A percentile compares a stretch with the other conserved stretches of the same genome.
phyloP scores from a whole-genome alignment of 2,888 invertebrate genomes.

The Megastigmus dorsalis region DNA sequence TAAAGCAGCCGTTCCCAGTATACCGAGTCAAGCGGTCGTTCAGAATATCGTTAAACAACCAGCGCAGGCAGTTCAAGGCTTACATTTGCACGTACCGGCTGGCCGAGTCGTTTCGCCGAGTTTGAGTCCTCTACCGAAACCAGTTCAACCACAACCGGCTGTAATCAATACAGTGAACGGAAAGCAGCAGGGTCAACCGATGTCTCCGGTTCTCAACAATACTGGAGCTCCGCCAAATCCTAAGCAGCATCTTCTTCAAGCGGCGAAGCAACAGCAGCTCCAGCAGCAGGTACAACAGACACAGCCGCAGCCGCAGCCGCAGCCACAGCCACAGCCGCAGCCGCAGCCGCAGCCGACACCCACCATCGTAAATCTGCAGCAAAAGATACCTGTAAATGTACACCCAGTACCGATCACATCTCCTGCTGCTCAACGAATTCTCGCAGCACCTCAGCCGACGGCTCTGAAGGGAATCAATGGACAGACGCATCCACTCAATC shows the following conservation, averaged over 20 bases:
- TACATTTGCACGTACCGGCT: conserved; percentile 68
- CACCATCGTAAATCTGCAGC: conserved; percentile 68
- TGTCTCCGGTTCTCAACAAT: conserved; percentile 69
- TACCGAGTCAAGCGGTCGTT: conserved; percentile 62
- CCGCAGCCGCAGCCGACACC: conserved; percentile 70
- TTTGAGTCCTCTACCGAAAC: conserved; percentile 67
- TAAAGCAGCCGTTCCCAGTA: conserved; percentile 63
- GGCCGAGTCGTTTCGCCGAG: conserved; percentile 67
- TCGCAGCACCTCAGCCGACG: conserved; percentile 65
- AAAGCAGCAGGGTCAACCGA: conserved; percentile 69
- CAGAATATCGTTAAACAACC: conserved; percentile 69
- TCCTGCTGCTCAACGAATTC: conserved; percentile 61
- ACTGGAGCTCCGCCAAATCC: conserved; percentile 71
- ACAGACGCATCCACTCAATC: conserved; percentile 71
- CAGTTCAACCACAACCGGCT: conserved; percentile 54
- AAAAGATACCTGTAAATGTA: conserved; percentile 66
- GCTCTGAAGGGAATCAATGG: conserved; percentile 68
- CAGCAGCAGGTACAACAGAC: conserved; percentile 73
- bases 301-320: conserved; percentile 75
- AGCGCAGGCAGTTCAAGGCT: conserved; percentile 63
- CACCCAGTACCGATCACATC: conserved; percentile 63
- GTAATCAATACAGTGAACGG: conserved; percentile 60
- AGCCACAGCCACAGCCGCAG: conserved; percentile 69
- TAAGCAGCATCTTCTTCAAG: conserved; percentile 75
- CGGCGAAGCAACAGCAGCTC: conserved; percentile 70